Evolutionary conservation across 1,140 invertebrate genomes (phyloP).

Genomic region (Lasaia peninsularis): DNA sequence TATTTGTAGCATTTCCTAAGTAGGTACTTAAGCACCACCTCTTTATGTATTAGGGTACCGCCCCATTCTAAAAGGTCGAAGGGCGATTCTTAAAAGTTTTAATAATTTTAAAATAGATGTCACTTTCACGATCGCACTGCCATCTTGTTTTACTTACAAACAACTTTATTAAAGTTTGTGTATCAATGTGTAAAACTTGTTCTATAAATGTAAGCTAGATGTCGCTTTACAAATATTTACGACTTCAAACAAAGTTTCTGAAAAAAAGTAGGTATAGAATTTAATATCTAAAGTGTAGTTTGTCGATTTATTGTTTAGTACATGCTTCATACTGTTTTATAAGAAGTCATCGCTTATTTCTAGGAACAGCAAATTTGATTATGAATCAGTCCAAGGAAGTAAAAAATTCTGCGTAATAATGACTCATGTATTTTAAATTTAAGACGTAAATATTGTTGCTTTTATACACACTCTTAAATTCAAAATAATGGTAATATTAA

Average conservation of each 20-base stretch:
- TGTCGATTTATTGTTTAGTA: no score
- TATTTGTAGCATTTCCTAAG: no score
- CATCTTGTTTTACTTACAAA: not conserved
- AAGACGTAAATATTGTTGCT: slow-evolving; percentile 1
- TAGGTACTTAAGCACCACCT: no score
- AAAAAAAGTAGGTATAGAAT: no score
- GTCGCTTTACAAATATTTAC: no score
- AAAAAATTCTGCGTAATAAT: slow-evolving; percentile 4
- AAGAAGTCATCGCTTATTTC: not conserved
- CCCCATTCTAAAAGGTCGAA: slow-evolving; percentile 25
- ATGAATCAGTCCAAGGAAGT: slow-evolving; percentile 8
- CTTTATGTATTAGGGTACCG: no score
- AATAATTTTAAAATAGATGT: slow-evolving; percentile 4
- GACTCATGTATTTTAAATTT: not conserved
- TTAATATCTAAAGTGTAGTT: no score
- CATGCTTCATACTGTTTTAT: no score
- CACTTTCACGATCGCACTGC: not conserved
- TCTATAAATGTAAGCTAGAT: not conserved
- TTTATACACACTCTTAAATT: not conserved
- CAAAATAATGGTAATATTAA: no score
- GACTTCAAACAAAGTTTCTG: no score
- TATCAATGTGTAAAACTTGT: no score
- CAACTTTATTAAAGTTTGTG: no score
- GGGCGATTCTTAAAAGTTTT: slow-evolving; percentile 12
- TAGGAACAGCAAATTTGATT: not conserved